A percentile compares a stretch with the other conserved stretches of the same genome.
Evolutionary conservation across 2,888 invertebrate genomes (phyloP).

Genomic region (Adelognathus sp.): DNA sequence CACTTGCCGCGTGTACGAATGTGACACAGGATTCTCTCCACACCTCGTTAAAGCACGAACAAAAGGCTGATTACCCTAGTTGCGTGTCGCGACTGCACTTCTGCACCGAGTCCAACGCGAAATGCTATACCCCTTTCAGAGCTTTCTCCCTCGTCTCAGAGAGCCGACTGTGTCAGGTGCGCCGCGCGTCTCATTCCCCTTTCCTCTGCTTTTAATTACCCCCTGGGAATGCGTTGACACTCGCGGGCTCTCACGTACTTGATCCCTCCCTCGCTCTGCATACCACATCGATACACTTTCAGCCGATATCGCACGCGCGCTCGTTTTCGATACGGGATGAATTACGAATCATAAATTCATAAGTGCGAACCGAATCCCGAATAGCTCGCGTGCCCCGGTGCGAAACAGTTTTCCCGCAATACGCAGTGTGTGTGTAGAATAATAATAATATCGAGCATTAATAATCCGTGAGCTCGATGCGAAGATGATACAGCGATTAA

Average conservation of each 20-base stretch:
- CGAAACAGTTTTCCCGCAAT: background rate
- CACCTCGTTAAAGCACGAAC: slow-evolving; percentile 69
- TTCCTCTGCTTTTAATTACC: slow-evolving; percentile 40
- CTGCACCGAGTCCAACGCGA: slow-evolving; percentile 19
- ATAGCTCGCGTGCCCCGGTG: background rate
- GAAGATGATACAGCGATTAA: background rate
- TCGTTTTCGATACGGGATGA: slow-evolving; percentile 35
- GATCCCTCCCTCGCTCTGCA: background rate
- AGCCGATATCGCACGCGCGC: slow-evolving; percentile 33
- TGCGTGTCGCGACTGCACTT: slow-evolving; percentile 61
- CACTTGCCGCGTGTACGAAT: slow-evolving; percentile 28
- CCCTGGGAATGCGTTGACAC: slow-evolving; percentile 40
- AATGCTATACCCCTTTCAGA: background rate
- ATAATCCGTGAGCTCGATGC: background rate
- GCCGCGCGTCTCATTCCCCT: background rate
- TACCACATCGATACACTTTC: slow-evolving; percentile 17
- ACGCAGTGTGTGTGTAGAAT: background rate
- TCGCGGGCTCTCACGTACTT: slow-evolving; percentile 13
- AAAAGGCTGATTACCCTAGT: slow-evolving; percentile 72
- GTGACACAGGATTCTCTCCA: slow-evolving; percentile 55
- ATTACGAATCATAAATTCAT: slow-evolving; percentile 45
- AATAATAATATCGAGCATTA: background rate
- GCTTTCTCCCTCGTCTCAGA: background rate
- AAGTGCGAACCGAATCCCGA: slow-evolving; percentile 39
- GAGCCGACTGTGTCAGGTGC: slow-evolving; percentile 17